These are phyloP conservation scores for Iguana delicatissima DNA, from an alignment of 2,797 vertebrate species.

Conservation along the genomic window DNA sequence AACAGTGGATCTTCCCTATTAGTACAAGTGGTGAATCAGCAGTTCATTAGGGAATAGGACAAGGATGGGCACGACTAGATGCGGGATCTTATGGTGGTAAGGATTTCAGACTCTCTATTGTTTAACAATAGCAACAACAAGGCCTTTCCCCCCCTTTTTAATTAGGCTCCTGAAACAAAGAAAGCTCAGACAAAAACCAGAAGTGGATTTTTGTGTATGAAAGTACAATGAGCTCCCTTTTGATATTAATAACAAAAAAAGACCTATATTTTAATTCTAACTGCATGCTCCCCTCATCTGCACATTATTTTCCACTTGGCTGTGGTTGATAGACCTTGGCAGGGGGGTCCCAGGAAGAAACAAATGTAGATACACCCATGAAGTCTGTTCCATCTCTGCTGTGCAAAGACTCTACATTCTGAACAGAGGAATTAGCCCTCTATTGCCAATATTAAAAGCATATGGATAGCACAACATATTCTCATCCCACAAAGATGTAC, in stretches of 20 bases:
- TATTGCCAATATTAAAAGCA: neutral
- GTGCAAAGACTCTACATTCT: neutral
- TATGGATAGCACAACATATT: neutral
- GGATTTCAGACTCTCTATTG: neutral
- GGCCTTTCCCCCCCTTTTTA: neutral
- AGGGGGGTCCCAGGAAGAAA: neutral
- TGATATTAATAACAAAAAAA: neutral
- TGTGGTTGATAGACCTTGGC: neutral
- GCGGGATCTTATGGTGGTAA: neutral
- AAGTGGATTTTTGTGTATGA: neutral
- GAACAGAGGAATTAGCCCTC: neutral
- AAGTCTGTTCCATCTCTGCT: neutral
- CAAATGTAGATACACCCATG: neutral
- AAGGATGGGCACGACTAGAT: neutral
- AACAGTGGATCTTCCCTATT: neutral
- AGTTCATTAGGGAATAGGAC: neutral
- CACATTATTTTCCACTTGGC: neutral
- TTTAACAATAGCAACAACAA: slow-evolving; percentile 16
- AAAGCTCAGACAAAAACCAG: slow-evolving; percentile 7
- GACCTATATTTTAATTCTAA: neutral
- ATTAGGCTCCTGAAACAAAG: neutral
- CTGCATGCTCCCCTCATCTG: neutral
- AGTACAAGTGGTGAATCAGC: neutral
- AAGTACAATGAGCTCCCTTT: neutral
- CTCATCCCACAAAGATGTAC: neutral